A percentile compares a stretch with the other conserved stretches of the same genome.
Evolutionary conservation across 2,888 invertebrate genomes (phyloP).

Genomic region (Acanthoscelides obtectus): DNA sequence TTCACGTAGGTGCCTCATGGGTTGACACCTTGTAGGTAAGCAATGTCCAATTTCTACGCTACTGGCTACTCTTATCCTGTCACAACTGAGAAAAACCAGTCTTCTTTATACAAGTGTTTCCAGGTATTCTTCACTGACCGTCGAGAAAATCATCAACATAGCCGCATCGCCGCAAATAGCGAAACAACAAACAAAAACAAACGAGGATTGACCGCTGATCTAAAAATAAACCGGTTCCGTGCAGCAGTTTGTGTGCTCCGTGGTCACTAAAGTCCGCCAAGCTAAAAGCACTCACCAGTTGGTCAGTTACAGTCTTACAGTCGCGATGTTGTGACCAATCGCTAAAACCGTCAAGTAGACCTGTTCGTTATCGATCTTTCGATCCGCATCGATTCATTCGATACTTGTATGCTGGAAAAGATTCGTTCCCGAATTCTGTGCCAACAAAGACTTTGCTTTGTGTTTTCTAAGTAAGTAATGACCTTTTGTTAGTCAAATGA

Average conservation of each 20-base stretch:
- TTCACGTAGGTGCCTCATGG: too few relatives aligned
- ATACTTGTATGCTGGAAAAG: background rate
- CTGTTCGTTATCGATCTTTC: background rate
- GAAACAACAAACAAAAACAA: background rate
- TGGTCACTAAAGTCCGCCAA: background rate
- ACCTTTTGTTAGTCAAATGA: background rate
- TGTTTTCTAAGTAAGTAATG: background rate
- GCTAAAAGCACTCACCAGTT: background rate
- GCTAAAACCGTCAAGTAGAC: too few relatives aligned
- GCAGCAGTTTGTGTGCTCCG: background rate
- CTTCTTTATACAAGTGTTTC: background rate
- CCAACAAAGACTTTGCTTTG: background rate
- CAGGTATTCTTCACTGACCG: background rate
- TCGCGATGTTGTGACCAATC: background rate
- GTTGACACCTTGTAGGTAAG: too few relatives aligned
- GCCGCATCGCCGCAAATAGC: background rate
- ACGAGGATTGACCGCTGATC: background rate
- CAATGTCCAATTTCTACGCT: background rate
- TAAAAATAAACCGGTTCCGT: background rate
- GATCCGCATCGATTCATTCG: background rate
- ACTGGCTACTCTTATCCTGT: background rate
- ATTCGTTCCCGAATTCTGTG: background rate
- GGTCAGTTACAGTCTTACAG: background rate
- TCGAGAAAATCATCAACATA: background rate
- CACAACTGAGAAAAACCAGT: background rate